These are phyloP conservation scores for Oligia fasciuncula DNA, from an alignment of 2,888 invertebrate genomes.

Conservation along the genomic window DNA sequence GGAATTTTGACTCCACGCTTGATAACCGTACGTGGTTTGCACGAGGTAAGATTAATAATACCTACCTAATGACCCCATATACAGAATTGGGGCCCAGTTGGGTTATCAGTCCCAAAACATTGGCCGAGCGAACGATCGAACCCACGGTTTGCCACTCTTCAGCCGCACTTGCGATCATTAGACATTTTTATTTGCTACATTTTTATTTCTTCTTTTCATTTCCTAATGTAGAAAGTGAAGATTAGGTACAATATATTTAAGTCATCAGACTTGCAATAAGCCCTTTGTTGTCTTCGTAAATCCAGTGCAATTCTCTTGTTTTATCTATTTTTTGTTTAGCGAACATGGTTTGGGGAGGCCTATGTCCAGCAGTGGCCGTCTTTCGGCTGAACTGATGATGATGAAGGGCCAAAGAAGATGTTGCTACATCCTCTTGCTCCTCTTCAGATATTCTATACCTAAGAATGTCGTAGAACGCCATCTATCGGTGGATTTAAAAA, in stretches of 20 bases:
- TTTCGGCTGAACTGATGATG: too few species aligned
- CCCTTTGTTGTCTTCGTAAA: not conserved
- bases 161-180: not conserved
- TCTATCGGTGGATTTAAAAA: not conserved
- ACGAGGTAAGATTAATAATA: not conserved
- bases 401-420: not conserved
- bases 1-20: not conserved
- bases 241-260: not conserved
- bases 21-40: not conserved
- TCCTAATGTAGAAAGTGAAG: not conserved
- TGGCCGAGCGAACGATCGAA: not conserved
- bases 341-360: not conserved
- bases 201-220: not conserved
- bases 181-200: too few species aligned
- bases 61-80: not conserved
- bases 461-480: not conserved
- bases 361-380: not conserved
- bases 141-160: not conserved
- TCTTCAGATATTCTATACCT: not conserved
- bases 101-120: not conserved
- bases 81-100: not conserved
- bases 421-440: not conserved
- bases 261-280: not conserved
- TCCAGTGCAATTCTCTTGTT: not conserved
- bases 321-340: not conserved